Evolutionary conservation across 2,113 vertebrate genomes (phyloP), one percentile per base, ranked within the genome.

Genomic region (Sitta europaea): DNA sequence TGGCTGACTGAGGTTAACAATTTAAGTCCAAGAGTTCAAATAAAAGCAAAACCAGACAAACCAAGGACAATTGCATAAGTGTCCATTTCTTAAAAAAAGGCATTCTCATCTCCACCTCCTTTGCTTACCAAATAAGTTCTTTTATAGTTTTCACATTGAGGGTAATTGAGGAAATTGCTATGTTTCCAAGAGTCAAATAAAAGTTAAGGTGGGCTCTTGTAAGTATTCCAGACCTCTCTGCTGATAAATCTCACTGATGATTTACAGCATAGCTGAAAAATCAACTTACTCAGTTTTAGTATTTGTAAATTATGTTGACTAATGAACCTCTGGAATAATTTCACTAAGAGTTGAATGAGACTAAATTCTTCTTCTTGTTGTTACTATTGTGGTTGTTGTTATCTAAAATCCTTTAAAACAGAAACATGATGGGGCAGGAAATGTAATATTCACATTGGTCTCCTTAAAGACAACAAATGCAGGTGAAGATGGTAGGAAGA

Each of bases 331-430:
- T 40, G 12, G 19, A 77, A 59, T 38, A 71, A 59, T 57, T 85
- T 90, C 42, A 47, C 8, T 66, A 7, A 5, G 79, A 42, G 59
- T 33, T 61, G 48, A 67, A 62, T 1, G 11, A 95, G 43, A 71
- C 12, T 25, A 87, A 68, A 55, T 27, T 27, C n/a, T 48, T 28
- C 14, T 31, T 55, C 21, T 9, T 51, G 47, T 38, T 42, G 21
- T 40, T 40, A 40, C 11, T 40, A 40, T 27, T 54, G 40, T 22
- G 33, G 28, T 19, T 51, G 25, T 84, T 82, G 36, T 25, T 42
- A 72, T 45, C 53, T 61, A 80, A 87, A 76, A 71, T 70, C 6
- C 23, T 45, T 96, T 86, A 55, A 92, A 91, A 78, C 6, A 75
- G 27, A 88, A 84, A 70, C 5, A 78, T 33, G 11, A 86, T 68